A percentile compares a stretch with the other conserved stretches of the same genome.
These are phyloP conservation scores for Eledona agricola DNA, from an alignment of 2,888 invertebrate species.

Conservation along the genomic window DNA sequence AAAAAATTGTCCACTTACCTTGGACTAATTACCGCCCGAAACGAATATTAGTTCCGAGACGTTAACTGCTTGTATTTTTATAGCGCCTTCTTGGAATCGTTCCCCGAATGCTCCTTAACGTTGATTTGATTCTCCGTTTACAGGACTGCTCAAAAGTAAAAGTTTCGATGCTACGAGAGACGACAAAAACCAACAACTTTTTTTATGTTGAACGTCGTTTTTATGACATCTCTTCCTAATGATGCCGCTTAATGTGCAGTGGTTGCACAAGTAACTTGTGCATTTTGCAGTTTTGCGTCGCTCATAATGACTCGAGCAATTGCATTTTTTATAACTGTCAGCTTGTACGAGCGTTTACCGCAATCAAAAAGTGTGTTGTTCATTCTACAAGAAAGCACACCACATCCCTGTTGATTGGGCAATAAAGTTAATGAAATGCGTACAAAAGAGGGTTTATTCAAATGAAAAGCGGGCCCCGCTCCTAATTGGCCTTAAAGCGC, in stretches of 20 bases:
- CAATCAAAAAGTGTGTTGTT: constrained; percentile 52
- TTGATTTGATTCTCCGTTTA: constrained; percentile 56
- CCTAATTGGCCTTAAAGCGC: constrained; percentile 18
- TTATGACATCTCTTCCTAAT: too few species aligned
- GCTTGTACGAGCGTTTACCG: too few species aligned
- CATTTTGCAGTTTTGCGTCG: too few species aligned
- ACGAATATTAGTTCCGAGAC: constrained; percentile 59
- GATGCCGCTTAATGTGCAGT: too few species aligned
- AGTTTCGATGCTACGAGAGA: too few species aligned
- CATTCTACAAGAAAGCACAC: constrained; percentile 54
- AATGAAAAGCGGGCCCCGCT: constrained; percentile 41
- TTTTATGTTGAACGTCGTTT: too few species aligned
- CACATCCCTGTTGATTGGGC: constrained; percentile 55
- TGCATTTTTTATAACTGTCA: too few species aligned
- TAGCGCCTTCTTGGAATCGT: constrained; percentile 52
- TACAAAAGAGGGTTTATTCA: constrained; percentile 47
- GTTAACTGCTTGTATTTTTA: constrained; percentile 56
- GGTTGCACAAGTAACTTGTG: too few species aligned
- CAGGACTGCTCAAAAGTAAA: too few species aligned
- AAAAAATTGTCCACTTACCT: constrained; percentile 47
- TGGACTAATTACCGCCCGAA: constrained; percentile 55
- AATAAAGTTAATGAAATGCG: constrained; percentile 55
- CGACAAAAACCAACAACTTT: too few species aligned
- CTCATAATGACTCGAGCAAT: too few species aligned
- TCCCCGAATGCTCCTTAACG: constrained; percentile 54